These are phyloP conservation scores for Hemicentrotus pulcherrimus DNA, from an alignment of 35 echinoderm and acorn worm genomes.

Conservation along the genomic window DNA sequence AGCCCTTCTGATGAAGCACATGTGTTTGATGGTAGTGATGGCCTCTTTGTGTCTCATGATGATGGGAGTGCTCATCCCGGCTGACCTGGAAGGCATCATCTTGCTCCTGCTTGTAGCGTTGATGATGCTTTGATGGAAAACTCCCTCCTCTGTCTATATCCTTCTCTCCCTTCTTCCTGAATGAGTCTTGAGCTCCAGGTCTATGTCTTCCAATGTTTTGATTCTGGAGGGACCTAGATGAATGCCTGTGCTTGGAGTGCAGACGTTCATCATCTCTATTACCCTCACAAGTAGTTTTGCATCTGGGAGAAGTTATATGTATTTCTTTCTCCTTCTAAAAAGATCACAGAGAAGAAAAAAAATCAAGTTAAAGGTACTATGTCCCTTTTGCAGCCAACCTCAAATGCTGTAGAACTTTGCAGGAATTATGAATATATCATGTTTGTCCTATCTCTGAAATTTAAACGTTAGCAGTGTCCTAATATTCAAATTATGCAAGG, in stretches of 20 bases:
- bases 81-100: background rate
- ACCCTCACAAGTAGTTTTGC: background rate
- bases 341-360: background rate
- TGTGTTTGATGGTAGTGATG: background rate
- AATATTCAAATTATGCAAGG: too few species aligned
- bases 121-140: background rate
- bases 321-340: constrained; percentile 20
- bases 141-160: background rate
- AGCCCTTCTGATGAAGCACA: background rate
- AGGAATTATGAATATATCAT: too few species aligned
- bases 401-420: too few species aligned
- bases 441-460: too few species aligned
- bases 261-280: background rate
- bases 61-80: background rate
- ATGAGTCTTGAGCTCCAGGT: background rate
- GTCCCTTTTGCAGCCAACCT: too few species aligned
- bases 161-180: background rate
- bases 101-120: background rate
- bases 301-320: background rate
- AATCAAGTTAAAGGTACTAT: too few species aligned
- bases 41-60: background rate
- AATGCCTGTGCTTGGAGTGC: background rate
- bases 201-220: background rate
- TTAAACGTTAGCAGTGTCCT: too few species aligned
- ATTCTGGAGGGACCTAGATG: background rate